These are phyloP conservation scores for Romanogobio albipinnatus DNA, from an alignment of 2,113 vertebrate genomes.

Conservation along the genomic window DNA sequence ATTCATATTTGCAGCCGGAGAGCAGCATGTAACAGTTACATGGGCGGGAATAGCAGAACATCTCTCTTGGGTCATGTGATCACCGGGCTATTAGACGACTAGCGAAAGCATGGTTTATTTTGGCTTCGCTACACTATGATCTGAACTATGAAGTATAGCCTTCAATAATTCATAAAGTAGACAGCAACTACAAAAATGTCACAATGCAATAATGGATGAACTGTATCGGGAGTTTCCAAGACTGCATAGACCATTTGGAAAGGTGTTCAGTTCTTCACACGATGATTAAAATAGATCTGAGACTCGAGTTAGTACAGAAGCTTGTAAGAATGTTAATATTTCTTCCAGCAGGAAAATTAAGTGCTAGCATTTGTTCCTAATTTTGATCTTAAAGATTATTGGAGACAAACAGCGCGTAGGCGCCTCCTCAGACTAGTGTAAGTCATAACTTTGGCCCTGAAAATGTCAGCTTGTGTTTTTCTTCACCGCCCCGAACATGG, in stretches of 20 bases:
- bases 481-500: constrained; percentile 42
- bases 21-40: background rate
- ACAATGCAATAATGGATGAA: constrained; percentile 35
- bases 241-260: constrained; percentile 8
- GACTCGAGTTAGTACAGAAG: background rate
- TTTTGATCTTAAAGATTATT: constrained; percentile 31
- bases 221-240: constrained; percentile 44
- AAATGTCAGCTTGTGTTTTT: constrained; percentile 46
- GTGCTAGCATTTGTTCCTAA: constrained; percentile 50
- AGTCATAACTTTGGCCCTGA: constrained; percentile 41
- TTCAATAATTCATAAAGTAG: constrained; percentile 39
- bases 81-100: constrained; percentile 29
- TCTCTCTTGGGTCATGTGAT: constrained; percentile 42
- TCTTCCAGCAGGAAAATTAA: constrained; percentile 20
- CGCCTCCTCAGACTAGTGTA: constrained; percentile 46
- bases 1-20: background rate
- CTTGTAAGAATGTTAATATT: constrained; percentile 22
- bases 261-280: constrained; percentile 21
- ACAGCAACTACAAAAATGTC: constrained; percentile 10
- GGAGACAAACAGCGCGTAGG: constrained; percentile 24
- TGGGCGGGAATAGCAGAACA: too few species aligned
- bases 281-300: constrained; percentile 7
- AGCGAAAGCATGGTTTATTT: constrained; percentile 27
- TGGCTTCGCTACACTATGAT: constrained; percentile 24
- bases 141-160: background rate